Evolutionary conservation across 2,113 vertebrate species (phyloP).

Genomic region (Dicrurus megarhynchus): DNA sequence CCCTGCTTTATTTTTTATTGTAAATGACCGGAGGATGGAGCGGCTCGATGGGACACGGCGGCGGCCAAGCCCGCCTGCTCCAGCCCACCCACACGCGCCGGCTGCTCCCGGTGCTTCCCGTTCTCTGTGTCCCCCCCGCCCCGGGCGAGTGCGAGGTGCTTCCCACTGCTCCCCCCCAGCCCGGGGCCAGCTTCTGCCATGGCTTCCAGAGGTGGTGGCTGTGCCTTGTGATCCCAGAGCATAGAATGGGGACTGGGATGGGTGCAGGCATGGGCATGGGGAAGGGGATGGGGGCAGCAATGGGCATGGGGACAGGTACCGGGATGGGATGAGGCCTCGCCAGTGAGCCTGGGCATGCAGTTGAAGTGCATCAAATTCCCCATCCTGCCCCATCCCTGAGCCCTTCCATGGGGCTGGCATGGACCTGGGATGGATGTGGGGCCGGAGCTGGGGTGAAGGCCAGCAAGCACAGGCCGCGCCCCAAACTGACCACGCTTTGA

Average conservation of each 20-base stretch:
- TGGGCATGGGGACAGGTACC: too few relatives aligned
- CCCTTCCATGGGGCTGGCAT: rapidly evolving
- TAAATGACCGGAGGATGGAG: conserved; percentile 50
- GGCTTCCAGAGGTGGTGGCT: not conserved
- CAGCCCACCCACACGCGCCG: conserved; percentile 26
- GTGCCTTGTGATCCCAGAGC: not conserved
- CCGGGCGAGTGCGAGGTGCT: rapidly evolving
- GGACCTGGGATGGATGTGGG: not conserved
- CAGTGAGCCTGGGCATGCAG: rapidly evolving
- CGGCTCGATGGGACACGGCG: conserved; percentile 13
- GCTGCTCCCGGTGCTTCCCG: not conserved
- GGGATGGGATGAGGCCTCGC: not conserved
- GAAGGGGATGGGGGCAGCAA: not conserved
- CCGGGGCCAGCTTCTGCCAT: not conserved
- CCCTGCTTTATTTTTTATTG: conserved; percentile 31
- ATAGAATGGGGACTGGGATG: not conserved
- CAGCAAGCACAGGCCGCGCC: not conserved
- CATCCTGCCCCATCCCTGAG: not conserved
- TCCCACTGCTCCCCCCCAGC: not conserved
- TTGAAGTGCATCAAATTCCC: not conserved
- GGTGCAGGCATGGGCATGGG: not conserved
- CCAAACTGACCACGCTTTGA: not conserved
- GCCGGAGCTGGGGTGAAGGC: rapidly evolving
- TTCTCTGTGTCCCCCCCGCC: rapidly evolving
- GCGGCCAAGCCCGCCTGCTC: not conserved